Evolutionary conservation across 2,888 invertebrate genomes (phyloP).

Genomic region (Drosophila anomalata): DNA sequence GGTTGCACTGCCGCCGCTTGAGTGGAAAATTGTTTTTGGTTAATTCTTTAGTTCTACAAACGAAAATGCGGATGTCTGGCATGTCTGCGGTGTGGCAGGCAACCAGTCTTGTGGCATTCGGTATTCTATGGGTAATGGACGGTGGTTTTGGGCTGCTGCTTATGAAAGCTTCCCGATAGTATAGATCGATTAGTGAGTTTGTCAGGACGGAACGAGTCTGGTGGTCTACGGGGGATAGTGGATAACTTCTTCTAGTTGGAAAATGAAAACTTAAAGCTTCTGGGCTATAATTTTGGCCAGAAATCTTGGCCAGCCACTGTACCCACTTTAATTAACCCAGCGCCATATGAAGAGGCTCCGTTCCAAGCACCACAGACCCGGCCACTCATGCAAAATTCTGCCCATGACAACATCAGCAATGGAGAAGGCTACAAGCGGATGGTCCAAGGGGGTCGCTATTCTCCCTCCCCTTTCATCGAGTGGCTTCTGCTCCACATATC

Average conservation of each 20-base stretch:
- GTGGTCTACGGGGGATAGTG: not conserved
- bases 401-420: conserved; percentile 40
- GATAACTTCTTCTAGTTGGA: not conserved
- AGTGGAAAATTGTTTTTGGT: conserved; percentile 75
- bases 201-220: not conserved
- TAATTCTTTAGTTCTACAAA: conserved; percentile 62
- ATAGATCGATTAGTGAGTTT: conserved; percentile 2
- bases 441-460: not conserved
- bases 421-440: not conserved
- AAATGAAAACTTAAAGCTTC: not conserved
- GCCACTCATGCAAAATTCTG: conserved; percentile 41
- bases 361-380: conserved; percentile 6
- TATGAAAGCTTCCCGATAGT: conserved; percentile 6
- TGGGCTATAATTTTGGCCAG: not conserved
- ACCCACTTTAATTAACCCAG: conserved; percentile 9
- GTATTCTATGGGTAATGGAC: conserved; percentile 58
- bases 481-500: conserved; percentile 47
- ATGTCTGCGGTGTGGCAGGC: conserved; percentile 19
- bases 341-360: not conserved
- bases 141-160: conserved; percentile 11
- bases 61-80: conserved; percentile 29
- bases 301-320: not conserved
- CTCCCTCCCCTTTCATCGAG: conserved; percentile 1
- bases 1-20: conserved; percentile 67
- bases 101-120: conserved; percentile 20